Conservation (phyloP, 2,888 invertebrate species). For the Herminia tarsipennalis region DNA sequence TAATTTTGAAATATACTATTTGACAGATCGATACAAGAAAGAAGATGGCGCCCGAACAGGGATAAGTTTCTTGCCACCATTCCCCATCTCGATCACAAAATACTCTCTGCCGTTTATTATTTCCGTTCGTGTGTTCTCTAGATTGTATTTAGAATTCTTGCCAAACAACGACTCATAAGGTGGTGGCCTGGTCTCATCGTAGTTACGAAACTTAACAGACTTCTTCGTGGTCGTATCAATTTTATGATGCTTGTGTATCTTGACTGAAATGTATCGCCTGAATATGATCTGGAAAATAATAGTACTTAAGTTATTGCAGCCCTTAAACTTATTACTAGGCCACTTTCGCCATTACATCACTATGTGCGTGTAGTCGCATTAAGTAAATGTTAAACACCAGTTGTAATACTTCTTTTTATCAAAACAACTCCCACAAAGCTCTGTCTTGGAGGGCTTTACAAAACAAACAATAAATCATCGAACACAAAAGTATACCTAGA, state of each 20-base stretch:
- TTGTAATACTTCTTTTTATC: too few species aligned
- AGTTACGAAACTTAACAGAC: slow-evolving; percentile 28
- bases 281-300: slow-evolving; percentile 57
- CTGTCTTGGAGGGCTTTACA: too few species aligned
- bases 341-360: not conserved
- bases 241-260: slow-evolving; percentile 27
- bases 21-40: slow-evolving; percentile 87
- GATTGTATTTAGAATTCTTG: slow-evolving; percentile 55
- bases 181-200: slow-evolving; percentile 85
- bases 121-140: slow-evolving; percentile 74
- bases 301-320: not conserved
- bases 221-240: slow-evolving; percentile 31
- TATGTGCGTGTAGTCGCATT: not conserved
- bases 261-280: slow-evolving; percentile 55
- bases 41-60: slow-evolving; percentile 92
- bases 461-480: too few species aligned
- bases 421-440: too few species aligned
- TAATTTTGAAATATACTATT: slow-evolving; percentile 11
- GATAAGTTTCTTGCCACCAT: slow-evolving; percentile 88
- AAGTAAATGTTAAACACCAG: too few species aligned
- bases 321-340: too few species aligned
- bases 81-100: slow-evolving; percentile 87
- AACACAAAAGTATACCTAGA: too few species aligned
- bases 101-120: slow-evolving; percentile 92
- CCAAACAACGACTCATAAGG: slow-evolving; percentile 88